Evolutionary conservation across 2,888 invertebrate species (phyloP), one percentile per base, ranked within the genome.

Genomic region (Liopterus haemorrhoidalis): DNA sequence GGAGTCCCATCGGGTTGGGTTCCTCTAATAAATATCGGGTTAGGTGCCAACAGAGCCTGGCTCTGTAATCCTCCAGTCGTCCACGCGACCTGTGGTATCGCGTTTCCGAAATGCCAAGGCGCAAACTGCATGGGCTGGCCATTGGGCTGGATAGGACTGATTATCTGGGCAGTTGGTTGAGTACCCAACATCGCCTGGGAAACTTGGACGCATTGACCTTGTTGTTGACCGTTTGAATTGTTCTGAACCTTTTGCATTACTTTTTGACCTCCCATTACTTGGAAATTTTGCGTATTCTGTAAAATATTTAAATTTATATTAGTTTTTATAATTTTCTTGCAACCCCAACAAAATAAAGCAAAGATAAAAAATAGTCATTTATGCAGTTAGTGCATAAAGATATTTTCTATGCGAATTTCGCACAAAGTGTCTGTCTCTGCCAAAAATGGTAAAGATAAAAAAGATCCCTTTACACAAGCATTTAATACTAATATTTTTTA

Each of bases 21-120:
- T 14, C 87, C 85, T 27, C 90, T 70, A 53, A 91, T 89, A 64
- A 85, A 84, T 58, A 90, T 88, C 5, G 84, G 85, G 69, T 87
- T 88, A 11, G 81, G 84, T 0, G 83, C 77, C 1, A 85, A 70
- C 4, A 86, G 67, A 0, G 83, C 73, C 22, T 79, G 76, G 0
- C 83, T 81, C 55, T 80, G 86, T 16, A 85, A 63, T 0, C 83
- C 81, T 9, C 81, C 80, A 0, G 72, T 67, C 0, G 86, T 73
- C 87, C 88, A 89, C 48, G 82, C 77, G 45, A 85, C 81, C 63
- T 80, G 82, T 2, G 85, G 85, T 50, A 84, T 66, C 1, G 79
- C 75, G 16, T 78, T 75, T 36, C 81, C 77, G 54, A 85, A 79
- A 69, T 82, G 84, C 88, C 88, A 88, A 2, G 85, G 82, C 14